Evolutionary conservation across 2,888 invertebrate species (phyloP).

Genomic region (Bedellia somnulentella): DNA sequence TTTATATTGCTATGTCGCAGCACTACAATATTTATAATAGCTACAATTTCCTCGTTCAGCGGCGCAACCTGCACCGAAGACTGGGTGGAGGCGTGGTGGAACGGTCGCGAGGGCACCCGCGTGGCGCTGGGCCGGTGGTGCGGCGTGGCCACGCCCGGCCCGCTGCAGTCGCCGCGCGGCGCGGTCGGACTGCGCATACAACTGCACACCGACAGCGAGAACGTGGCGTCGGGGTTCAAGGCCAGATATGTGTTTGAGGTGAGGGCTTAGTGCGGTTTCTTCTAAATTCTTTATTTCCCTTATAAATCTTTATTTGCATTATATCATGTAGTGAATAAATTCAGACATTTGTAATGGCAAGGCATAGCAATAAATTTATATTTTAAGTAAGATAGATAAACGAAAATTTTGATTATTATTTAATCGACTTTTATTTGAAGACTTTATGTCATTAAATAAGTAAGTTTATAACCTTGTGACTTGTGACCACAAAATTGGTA

Average conservation of each 20-base stretch:
- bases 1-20: not conserved
- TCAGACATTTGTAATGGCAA: no score
- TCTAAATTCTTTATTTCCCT: no score
- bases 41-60: constrained; percentile 37
- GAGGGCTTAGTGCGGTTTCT: constrained; percentile 1
- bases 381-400: no score
- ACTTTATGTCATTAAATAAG: no score
- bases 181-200: constrained; percentile 86
- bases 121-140: constrained; percentile 91
- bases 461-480: no score
- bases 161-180: constrained; percentile 89
- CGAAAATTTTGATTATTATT: no score
- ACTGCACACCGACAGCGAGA: constrained; percentile 83
- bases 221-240: constrained; percentile 93
- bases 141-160: constrained; percentile 88
- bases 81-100: constrained; percentile 92
- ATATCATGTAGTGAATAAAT: no score
- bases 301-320: not conserved
- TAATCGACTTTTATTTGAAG: no score
- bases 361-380: no score
- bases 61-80: constrained; percentile 83
- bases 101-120: constrained; percentile 80
- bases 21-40: no score
- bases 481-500: no score
- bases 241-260: constrained; percentile 92